Evolutionary conservation across 2,113 vertebrate species (phyloP), one percentile per base, ranked within the genome.

Genomic region (Corythaixoides concolor): DNA sequence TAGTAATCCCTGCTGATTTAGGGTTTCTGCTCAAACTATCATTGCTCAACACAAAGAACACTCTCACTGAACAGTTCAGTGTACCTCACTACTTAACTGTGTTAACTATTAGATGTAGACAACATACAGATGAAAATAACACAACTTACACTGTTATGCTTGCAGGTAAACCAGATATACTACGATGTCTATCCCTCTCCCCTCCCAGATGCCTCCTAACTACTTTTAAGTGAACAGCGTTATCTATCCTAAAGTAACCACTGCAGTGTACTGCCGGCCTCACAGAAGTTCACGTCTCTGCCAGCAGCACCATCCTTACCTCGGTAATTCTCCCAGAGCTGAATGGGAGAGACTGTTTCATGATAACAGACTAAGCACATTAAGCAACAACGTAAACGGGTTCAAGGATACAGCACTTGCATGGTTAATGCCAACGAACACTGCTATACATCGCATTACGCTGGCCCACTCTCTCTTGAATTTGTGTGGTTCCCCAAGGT

Each of bases 391-490:
- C 1, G 13, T 15, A 15, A 66, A 41, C 0, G 1, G 23, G 20
- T 30, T 21, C 9, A 97, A 99, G 98, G 98, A 99, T 99, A 99
- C 98, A 89, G 98, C 98, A 17, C 98, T 98, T 55, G 98, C 98
- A 5, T 99, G 98, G 94, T 98, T 99, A 89, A 99, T 99, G 93
- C 98, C 98, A 12, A 99, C 98, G 2, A 99, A 99, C 3, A 99
- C 98, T 0, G 98, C 98, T 33, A 99, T 98, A 11, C 98, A 99
- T 62, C 98, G 97, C 98, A 99, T 98, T 20, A 99, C 98, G 8
- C 98, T 99, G 93, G 98, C 98, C 98, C 98, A 99, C 56, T 98
- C 98, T 55, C 98, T 88, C 98, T 98, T 98, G 90, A 98, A 98
- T 37, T 98, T 98, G 97, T 98, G 98, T 4, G 98, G 98, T 37